These are phyloP conservation scores for Hipposideros armiger DNA, from an alignment of 2,113 vertebrate genomes.

Conservation along the genomic window DNA sequence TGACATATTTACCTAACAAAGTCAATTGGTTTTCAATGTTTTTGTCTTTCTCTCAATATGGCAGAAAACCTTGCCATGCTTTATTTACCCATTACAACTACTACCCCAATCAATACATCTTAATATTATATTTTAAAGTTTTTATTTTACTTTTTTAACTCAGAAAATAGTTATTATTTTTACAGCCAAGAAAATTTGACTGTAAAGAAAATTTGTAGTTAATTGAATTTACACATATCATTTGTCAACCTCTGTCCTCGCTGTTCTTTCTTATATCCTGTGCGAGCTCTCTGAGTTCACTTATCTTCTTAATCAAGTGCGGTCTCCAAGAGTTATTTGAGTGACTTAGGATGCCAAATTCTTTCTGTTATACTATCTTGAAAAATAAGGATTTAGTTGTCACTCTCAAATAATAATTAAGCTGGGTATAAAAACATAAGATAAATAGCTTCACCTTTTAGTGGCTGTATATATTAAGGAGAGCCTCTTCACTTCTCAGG, in stretches of 20 bases:
- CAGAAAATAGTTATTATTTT: background rate
- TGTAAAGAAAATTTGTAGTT: background rate
- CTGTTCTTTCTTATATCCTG: background rate
- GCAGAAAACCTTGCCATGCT: background rate
- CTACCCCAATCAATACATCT: background rate
- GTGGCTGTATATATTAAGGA: background rate
- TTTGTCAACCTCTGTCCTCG: background rate
- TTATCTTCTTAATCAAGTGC: background rate
- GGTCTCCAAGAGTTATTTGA: background rate
- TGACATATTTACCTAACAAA: background rate
- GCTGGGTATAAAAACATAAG: background rate
- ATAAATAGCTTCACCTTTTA: background rate
- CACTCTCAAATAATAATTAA: slow-evolving; percentile 1
- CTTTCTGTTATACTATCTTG: background rate
- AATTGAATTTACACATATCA: background rate
- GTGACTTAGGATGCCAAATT: background rate
- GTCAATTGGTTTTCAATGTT: background rate
- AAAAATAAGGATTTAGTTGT: background rate
- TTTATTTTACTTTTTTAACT: background rate
- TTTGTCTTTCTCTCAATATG: background rate
- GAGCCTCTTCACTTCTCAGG: background rate
- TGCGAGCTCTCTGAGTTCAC: background rate
- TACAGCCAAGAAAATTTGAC: background rate
- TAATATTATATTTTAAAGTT: background rate
- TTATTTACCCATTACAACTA: background rate